Evolutionary conservation across 1,140 invertebrate species (phyloP).

Genomic region (Phocides pigmalion): DNA sequence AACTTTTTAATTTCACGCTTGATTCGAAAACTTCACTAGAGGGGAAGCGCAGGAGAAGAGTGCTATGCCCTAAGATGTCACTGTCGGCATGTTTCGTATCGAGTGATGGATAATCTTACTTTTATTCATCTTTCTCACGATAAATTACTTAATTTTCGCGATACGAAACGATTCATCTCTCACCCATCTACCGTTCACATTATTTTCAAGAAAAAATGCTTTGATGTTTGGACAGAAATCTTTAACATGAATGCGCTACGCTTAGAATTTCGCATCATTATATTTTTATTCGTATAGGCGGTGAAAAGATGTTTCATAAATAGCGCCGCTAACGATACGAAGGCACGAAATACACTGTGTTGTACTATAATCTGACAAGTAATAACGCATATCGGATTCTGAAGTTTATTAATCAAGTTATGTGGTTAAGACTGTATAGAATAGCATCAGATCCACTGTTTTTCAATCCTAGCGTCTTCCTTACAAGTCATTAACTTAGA

Average conservation of each 20-base stretch:
- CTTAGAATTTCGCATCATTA: not conserved
- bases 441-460: too few species aligned
- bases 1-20: slow-evolving; percentile 76
- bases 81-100: slow-evolving; percentile 3
- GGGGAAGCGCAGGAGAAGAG: slow-evolving; percentile 21
- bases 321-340: not conserved
- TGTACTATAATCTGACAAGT: too few species aligned
- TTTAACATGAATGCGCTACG: not conserved
- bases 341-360: not conserved
- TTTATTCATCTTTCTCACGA: slow-evolving; percentile 19
- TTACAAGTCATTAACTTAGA: too few species aligned
- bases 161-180: not conserved
- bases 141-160: slow-evolving; percentile 11
- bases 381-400: too few species aligned
- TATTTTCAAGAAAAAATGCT: not conserved
- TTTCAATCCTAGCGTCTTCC: too few species aligned
- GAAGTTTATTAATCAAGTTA: too few species aligned
- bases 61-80: slow-evolving; percentile 8
- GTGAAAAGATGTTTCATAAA: not conserved
- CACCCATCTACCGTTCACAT: not conserved
- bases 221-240: not conserved
- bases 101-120: slow-evolving; percentile 24
- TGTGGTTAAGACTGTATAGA: too few species aligned
- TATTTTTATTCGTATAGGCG: not conserved
- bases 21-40: slow-evolving; percentile 53